Conservation (phyloP, 1,140 invertebrate species). For the Copidosoma floridanum region DNA sequence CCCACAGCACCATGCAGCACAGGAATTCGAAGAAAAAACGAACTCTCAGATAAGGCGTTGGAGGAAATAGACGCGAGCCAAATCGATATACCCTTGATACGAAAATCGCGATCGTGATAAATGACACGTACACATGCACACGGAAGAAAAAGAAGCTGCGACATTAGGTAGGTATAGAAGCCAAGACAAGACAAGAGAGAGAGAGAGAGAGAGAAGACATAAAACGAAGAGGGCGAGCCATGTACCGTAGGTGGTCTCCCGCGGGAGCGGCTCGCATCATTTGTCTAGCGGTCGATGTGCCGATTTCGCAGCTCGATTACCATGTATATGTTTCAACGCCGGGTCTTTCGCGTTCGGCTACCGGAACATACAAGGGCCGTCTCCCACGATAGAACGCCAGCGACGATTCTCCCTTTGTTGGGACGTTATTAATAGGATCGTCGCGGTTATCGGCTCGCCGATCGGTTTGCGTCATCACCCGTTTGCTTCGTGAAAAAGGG, state of each 20-base stretch:
- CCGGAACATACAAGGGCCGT: conserved; percentile 48
- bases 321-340: conserved; percentile 59
- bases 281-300: conserved; percentile 57
- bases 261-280: conserved; percentile 48
- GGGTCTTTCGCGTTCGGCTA: conserved; percentile 51
- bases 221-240: conserved; percentile 33
- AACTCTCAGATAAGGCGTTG: no score
- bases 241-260: conserved; percentile 52
- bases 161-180: no score
- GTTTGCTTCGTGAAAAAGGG: not conserved
- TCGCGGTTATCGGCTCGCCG: conserved; percentile 13
- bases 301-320: conserved; percentile 51
- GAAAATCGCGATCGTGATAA: conserved; percentile 19
- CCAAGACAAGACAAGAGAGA: not conserved
- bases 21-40: no score
- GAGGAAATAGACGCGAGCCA: not conserved
- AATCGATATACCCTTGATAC: conserved; percentile 10
- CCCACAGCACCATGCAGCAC: no score
- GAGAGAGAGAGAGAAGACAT: conserved; percentile 1
- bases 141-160: no score
- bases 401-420: no score
- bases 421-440: conserved; percentile 19
- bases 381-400: no score
- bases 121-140: no score
- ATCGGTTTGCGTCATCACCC: conserved; percentile 9